Evolutionary conservation across 2,888 invertebrate genomes (phyloP), one percentile per base, ranked within the genome.

Genomic region (Anodontia alba): DNA sequence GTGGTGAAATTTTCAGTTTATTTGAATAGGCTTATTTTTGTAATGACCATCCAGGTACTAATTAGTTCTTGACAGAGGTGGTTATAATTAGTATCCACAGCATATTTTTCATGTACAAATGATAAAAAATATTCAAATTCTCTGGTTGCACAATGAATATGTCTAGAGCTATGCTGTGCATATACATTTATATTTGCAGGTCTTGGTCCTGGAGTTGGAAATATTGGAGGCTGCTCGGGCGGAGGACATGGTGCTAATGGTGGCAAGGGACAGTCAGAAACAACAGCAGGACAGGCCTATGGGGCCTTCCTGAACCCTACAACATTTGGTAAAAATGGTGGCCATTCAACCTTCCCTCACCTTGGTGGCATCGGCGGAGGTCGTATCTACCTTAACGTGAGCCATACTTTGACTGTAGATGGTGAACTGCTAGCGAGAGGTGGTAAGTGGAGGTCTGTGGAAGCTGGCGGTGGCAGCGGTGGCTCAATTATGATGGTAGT

Each of bases 231-330:
- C 8, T 86, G 88, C 42, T 90, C 91, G 10, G 91, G 91, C 15
- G 91, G 83, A 51, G 90, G 91, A 72, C 90, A 91, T 77, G 90
- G 89, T 72, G 90, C 90, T 1, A 87, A 86, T 77, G 91, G 91
- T 68, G 91, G 91, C 76, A 86, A 86, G 81, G 91, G 90, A 81
- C 82, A 88, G 79, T 83, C 76, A 31, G 78, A 84, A 57, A 31
- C 69, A 15, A 38, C 68, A 8, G 84, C 83, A 12, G 91, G 91
- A 26, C 79, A 79, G 1, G 74, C 88, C 17, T 88, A 91, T 77
- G 90, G 88, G 42, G 88, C 87, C 20, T 90, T 88, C 81, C 70
- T 86, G 23, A 69, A 80, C 46, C 91, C 91, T 20, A 78, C 77
- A 3, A 70, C 73, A 7, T 91, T 88, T 78, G 91, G 91, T 51